Evolutionary conservation across 2,797 vertebrate species (phyloP).

Genomic region (Stomatorhinus walkeri): DNA sequence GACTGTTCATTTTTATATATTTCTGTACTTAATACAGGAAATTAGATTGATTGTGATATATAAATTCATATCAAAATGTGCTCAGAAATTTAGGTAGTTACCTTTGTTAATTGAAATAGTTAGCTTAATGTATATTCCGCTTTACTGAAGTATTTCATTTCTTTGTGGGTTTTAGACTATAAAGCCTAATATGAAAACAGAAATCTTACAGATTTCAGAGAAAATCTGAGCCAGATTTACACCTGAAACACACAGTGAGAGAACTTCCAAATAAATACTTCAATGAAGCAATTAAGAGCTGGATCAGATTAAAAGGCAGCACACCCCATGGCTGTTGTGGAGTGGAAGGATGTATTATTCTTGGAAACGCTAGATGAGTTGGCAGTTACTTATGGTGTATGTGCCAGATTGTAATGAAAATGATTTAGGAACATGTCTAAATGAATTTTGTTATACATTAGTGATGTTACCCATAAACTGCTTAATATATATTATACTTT

Average conservation of each 20-base stretch:
- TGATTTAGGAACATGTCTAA: background rate
- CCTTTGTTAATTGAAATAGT: background rate
- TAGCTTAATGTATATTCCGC: background rate
- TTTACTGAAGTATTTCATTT: background rate
- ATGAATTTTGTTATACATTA: background rate
- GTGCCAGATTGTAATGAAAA: constrained; percentile 6
- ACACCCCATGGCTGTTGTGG: background rate
- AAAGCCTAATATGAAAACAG: background rate
- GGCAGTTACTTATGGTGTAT: background rate
- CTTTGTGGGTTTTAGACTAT: background rate
- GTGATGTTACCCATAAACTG: background rate
- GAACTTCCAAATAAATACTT: background rate
- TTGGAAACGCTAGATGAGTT: background rate
- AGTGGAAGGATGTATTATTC: background rate
- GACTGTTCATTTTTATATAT: background rate
- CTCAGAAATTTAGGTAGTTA: background rate
- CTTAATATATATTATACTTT: background rate
- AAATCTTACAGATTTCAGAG: background rate
- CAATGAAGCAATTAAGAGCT: background rate
- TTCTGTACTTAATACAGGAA: background rate
- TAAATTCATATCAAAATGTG: background rate
- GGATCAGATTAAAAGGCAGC: background rate
- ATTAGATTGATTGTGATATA: background rate
- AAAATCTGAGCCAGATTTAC: background rate
- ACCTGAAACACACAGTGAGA: background rate